A percentile compares a stretch with the other conserved stretches of the same genome.
Conservation (phyloP, 2,888 invertebrate species). For the Diplazon laetatorius region DNA sequence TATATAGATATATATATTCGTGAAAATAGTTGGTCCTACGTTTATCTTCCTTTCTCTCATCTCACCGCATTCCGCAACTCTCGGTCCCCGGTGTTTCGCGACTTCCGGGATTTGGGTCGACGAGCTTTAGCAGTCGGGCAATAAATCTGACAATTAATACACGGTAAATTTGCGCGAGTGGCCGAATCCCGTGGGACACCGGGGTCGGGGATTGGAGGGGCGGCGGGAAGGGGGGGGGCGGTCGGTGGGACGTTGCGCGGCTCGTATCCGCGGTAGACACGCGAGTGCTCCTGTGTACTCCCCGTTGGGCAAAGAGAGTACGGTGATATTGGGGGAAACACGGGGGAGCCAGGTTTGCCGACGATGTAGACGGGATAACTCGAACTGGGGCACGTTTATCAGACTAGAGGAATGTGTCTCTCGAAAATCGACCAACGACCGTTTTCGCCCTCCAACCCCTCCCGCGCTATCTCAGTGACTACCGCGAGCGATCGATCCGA, state of each 20-base stretch:
- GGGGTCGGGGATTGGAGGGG: too few relatives aligned
- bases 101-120: conserved; percentile 58
- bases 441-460: too few relatives aligned
- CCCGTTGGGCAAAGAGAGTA: conserved; percentile 36
- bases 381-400: conserved; percentile 60
- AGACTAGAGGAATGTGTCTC: conserved; percentile 55
- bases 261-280: conserved; percentile 7
- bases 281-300: conserved; percentile 29
- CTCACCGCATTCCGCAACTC: conserved; percentile 28
- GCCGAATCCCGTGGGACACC: conserved; percentile 62
- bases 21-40: conserved; percentile 35
- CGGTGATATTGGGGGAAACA: conserved; percentile 49
- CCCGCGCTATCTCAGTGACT: conserved; percentile 15
- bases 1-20: too few relatives aligned
- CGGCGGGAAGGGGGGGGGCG: too few relatives aligned
- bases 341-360: conserved; percentile 7
- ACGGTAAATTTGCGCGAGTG: conserved; percentile 65
- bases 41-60: conserved; percentile 38
- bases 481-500: conserved; percentile 44
- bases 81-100: conserved; percentile 54
- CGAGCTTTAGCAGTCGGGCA: conserved; percentile 61
- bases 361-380: conserved; percentile 54
- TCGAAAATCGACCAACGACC: conserved; percentile 57
- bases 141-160: conserved; percentile 68
- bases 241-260: conserved; percentile 29